A percentile compares a stretch with the other conserved stretches of the same genome.
These are phyloP conservation scores for Heliconius sara DNA, from an alignment of 2,888 invertebrate species.

Conservation along the genomic window DNA sequence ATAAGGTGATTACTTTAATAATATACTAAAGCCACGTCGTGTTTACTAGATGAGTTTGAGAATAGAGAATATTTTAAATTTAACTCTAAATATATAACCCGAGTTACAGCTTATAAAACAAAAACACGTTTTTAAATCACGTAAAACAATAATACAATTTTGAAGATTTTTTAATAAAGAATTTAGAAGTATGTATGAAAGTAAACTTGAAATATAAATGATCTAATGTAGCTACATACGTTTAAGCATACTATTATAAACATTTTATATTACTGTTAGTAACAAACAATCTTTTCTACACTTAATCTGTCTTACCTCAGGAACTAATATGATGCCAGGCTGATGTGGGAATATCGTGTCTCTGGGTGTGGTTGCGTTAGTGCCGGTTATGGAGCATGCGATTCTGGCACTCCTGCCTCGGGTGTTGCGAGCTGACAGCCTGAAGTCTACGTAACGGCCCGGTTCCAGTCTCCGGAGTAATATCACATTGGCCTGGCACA, in stretches of 20 bases:
- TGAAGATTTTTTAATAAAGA: too few relatives aligned
- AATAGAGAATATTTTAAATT: neutral
- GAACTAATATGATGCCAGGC: conserved; percentile 89
- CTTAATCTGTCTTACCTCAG: conserved; percentile 83
- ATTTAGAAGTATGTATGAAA: too few relatives aligned
- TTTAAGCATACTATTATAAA: too few relatives aligned
- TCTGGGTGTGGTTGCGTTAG: conserved; percentile 92
- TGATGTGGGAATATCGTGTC: conserved; percentile 93
- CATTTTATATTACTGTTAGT: neutral
- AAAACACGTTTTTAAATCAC: too few relatives aligned
- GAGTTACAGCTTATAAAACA: neutral
- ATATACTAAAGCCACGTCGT: neutral
- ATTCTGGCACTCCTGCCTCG: conserved; percentile 90
- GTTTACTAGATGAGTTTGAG: neutral
- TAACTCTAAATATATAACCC: neutral
- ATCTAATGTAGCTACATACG: too few relatives aligned
- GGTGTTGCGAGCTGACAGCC: conserved; percentile 88
- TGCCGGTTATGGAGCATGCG: conserved; percentile 91
- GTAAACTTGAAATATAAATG: too few relatives aligned
- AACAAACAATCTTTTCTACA: neutral
- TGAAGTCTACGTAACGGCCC: conserved; percentile 93
- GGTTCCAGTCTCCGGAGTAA: conserved; percentile 89
- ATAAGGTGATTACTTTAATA: neutral
- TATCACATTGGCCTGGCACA: conserved; percentile 94
- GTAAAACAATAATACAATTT: too few relatives aligned